Conservation (phyloP, 2,113 vertebrate genomes). For the Oncorhynchus clarkii region DNA sequence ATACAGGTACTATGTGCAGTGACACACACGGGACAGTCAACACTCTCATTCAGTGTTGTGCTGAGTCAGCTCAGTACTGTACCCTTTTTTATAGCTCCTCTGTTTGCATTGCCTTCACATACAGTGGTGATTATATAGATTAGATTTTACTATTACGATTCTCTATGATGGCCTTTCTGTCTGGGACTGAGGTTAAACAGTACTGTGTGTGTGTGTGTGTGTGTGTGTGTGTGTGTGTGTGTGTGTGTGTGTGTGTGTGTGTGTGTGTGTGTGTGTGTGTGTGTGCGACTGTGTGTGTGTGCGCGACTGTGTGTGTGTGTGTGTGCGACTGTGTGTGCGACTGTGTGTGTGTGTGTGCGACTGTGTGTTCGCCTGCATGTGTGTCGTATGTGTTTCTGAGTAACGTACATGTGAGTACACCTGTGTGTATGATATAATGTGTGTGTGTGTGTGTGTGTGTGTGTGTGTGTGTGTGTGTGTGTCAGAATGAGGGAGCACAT, state of each 20-base stretch:
- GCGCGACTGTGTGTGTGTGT: too few species aligned
- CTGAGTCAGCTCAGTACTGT: constrained; percentile 12
- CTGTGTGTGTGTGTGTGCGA: too few species aligned
- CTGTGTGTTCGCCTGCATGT: neutral
- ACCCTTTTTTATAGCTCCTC: constrained; percentile 32
- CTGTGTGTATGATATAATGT: neutral
- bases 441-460: neutral
- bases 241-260: too few species aligned
- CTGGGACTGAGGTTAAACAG: neutral
- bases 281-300: too few species aligned
- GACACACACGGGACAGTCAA: constrained; percentile 13
- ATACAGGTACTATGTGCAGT: too few species aligned
- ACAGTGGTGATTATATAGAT: constrained; percentile 33
- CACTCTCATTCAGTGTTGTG: constrained; percentile 41
- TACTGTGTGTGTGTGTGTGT: too few species aligned
- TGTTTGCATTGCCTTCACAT: constrained; percentile 25
- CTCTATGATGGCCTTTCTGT: constrained; percentile 4
- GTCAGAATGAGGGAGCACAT: constrained; percentile 14
- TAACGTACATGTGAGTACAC: constrained; percentile 3
- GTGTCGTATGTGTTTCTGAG: neutral
- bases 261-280: too few species aligned
- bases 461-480: neutral
- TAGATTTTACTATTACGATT: constrained; percentile 22
- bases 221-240: too few species aligned
- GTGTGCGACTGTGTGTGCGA: too few species aligned